Evolutionary conservation across 1,140 invertebrate genomes (phyloP).

Genomic region (Notospermus geniculatus): DNA sequence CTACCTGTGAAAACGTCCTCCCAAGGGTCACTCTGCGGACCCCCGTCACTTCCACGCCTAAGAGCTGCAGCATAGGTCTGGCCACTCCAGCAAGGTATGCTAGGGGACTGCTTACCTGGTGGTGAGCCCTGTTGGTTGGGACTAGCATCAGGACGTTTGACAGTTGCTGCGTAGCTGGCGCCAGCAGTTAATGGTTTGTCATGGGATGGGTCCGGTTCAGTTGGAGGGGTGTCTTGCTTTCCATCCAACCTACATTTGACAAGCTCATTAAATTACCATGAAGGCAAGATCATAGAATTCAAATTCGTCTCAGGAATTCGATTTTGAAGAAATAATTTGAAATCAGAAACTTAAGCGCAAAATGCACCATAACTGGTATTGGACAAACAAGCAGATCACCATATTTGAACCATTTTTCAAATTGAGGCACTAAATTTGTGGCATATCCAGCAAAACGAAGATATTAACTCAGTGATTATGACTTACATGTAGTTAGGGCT

Average conservation of each 20-base stretch:
- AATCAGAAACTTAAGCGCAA: too few species aligned
- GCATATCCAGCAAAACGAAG: too few species aligned
- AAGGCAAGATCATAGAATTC: too few species aligned
- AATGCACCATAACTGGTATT: too few species aligned
- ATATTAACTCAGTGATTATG: too few species aligned
- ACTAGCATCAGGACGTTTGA: slow-evolving; percentile 28
- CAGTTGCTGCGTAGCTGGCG: slow-evolving; percentile 34
- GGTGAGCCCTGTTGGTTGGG: slow-evolving; percentile 23
- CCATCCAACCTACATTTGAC: slow-evolving; percentile 41
- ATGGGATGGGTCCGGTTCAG: slow-evolving; percentile 19
- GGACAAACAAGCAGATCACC: too few species aligned
- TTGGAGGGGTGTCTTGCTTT: slow-evolving; percentile 25
- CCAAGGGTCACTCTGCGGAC: slow-evolving; percentile 1
- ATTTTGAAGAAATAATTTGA: too few species aligned
- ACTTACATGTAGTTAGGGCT: slow-evolving; percentile 7
- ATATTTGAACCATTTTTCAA: too few species aligned
- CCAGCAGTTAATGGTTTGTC: slow-evolving; percentile 37
- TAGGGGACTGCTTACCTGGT: slow-evolving; percentile 39
- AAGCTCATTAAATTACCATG: neutral
- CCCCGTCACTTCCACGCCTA: neutral
- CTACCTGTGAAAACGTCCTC: slow-evolving; percentile 4
- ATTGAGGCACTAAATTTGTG: too few species aligned
- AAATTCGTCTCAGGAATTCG: too few species aligned
- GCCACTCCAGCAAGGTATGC: slow-evolving; percentile 6
- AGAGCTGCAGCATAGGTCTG: slow-evolving; percentile 7